A percentile compares a stretch with the other conserved stretches of the same genome.
phyloP scores from a whole-genome alignment of 1,140 invertebrate species.

The Papilio polyxenes region DNA sequence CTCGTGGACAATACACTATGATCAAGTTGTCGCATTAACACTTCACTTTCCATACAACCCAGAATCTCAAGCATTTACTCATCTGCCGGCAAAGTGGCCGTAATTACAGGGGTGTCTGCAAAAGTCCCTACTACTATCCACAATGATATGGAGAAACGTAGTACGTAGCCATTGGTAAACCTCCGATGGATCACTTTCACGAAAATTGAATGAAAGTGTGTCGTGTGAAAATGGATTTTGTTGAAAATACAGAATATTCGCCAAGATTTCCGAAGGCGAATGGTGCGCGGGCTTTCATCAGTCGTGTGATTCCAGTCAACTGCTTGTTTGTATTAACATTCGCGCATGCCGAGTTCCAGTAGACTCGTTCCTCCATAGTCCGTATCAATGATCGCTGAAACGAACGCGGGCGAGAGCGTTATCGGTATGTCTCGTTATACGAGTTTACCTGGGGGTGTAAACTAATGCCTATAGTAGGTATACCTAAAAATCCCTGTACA shows the following conservation, averaged over 20 bases:
- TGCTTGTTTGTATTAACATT: slow-evolving; percentile 63
- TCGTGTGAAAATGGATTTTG: slow-evolving; percentile 66
- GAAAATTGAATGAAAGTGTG: slow-evolving; percentile 75
- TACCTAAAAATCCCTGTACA: not conserved
- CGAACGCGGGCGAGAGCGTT: slow-evolving; percentile 32
- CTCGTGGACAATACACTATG: slow-evolving; percentile 63
- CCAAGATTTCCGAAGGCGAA: slow-evolving; percentile 55
- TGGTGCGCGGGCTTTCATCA: slow-evolving; percentile 58
- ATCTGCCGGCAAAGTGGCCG: slow-evolving; percentile 71
- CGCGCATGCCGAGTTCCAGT: slow-evolving; percentile 50
- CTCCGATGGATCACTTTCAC: slow-evolving; percentile 76
- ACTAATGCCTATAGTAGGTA: slow-evolving; percentile 12
- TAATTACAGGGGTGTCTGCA: slow-evolving; percentile 72
- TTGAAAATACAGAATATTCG: slow-evolving; percentile 54
- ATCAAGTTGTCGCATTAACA: slow-evolving; percentile 77
- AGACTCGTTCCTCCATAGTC: slow-evolving; percentile 55
- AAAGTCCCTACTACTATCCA: slow-evolving; percentile 51
- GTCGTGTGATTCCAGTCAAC: slow-evolving; percentile 42
- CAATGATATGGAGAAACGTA: slow-evolving; percentile 63
- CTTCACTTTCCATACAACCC: slow-evolving; percentile 73
- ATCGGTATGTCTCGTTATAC: slow-evolving; percentile 29
- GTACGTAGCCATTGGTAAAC: slow-evolving; percentile 61
- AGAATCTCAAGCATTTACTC: slow-evolving; percentile 77
- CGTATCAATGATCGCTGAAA: slow-evolving; percentile 50
- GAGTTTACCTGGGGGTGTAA: slow-evolving; percentile 31